These are phyloP conservation scores for Cariama cristata DNA, from an alignment of 2,113 vertebrate genomes.

Conservation along the genomic window DNA sequence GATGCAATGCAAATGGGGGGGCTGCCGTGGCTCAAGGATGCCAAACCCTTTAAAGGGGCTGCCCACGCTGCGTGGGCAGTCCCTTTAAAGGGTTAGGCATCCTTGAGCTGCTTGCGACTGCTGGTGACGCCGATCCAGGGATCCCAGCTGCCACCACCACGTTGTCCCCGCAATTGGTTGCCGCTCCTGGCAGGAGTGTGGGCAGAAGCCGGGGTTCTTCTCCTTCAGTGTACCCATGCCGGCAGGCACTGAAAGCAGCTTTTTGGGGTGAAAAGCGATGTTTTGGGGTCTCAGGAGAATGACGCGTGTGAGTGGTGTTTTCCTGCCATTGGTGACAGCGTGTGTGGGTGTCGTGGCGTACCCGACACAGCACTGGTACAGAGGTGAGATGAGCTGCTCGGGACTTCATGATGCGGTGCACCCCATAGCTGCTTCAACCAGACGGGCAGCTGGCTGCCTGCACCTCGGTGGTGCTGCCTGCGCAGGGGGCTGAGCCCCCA, in stretches of 20 bases:
- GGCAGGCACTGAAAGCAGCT: neutral
- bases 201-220: neutral
- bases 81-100: neutral
- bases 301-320: neutral
- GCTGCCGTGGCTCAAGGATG: neutral
- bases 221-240: neutral
- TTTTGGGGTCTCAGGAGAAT: neutral
- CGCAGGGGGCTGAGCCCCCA: neutral
- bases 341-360: accelerated
- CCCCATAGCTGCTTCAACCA: neutral
- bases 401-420: neutral
- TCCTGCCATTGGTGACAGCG: neutral
- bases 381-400: neutral
- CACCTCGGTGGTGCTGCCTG: neutral
- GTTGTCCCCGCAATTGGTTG: neutral
- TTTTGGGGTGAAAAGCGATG: neutral
- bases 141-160: neutral
- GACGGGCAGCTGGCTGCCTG: neutral
- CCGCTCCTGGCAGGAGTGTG: neutral
- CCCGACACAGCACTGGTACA: accelerated
- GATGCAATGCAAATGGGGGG: neutral
- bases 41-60: neutral
- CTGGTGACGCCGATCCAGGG: accelerated
- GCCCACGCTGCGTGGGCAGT: neutral
- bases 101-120: neutral